Conservation (phyloP, 2,797 vertebrate genomes). For the Thamnophis elegans region DNA sequence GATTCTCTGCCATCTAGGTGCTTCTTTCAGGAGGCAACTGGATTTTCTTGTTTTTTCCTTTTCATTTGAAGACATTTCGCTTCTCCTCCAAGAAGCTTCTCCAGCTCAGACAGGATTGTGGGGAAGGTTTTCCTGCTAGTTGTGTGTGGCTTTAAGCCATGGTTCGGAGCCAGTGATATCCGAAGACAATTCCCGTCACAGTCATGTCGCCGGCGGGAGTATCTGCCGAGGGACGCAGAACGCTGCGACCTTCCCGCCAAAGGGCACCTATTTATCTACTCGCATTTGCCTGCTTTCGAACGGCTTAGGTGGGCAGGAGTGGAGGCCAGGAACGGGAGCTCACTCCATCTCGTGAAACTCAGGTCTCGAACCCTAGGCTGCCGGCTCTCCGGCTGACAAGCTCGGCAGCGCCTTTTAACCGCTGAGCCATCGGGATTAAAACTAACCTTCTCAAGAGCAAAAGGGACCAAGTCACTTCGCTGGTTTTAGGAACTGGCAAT, state of each 20-base stretch:
- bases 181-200: neutral
- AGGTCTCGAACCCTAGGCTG: too few species aligned
- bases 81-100: too few species aligned
- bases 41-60: too few species aligned
- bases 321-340: neutral
- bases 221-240: neutral
- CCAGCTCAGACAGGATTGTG: too few species aligned
- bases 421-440: neutral
- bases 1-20: too few species aligned
- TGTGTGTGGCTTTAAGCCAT: neutral
- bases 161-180: accelerated
- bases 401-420: neutral
- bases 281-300: neutral
- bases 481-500: neutral
- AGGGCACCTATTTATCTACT: neutral
- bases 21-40: too few species aligned
- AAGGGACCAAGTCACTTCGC: neutral
- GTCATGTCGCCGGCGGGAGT: neutral
- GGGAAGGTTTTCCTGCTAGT: too few species aligned
- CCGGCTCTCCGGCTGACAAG: neutral
- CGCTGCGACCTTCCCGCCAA: neutral
- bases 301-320: neutral
- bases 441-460: neutral
- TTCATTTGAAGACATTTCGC: too few species aligned
- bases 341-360: neutral